phyloP scores from a whole-genome alignment of 2,888 invertebrate species.

The Lasioglossum marginatum region DNA sequence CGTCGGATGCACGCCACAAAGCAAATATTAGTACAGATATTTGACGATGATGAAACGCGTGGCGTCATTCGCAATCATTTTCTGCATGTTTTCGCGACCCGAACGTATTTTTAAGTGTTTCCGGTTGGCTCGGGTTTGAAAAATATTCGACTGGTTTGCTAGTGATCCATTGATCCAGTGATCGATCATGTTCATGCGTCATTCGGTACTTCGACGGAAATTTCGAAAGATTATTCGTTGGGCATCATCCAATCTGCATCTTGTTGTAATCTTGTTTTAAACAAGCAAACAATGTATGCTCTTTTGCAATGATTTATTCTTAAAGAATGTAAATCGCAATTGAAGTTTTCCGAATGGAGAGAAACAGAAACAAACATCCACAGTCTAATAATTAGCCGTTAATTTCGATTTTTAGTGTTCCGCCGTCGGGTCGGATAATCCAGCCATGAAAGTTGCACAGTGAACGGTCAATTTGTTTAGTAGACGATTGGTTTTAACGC shows the following conservation, averaged over 20 bases:
- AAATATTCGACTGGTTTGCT: background rate
- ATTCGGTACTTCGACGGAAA: background rate
- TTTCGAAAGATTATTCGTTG: background rate
- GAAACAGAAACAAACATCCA: background rate
- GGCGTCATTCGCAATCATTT: constrained; percentile 5
- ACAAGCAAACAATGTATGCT: background rate
- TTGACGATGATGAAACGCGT: background rate
- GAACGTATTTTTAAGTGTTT: background rate
- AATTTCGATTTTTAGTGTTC: background rate
- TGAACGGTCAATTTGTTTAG: background rate
- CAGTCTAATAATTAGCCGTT: background rate
- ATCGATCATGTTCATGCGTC: background rate
- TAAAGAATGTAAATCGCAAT: background rate
- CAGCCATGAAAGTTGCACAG: background rate
- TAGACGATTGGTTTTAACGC: background rate
- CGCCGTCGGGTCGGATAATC: background rate
- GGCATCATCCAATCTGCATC: background rate
- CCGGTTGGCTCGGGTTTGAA: background rate
- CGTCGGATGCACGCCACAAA: background rate
- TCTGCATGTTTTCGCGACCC: background rate
- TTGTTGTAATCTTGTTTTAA: background rate
- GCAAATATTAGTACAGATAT: constrained; percentile 32
- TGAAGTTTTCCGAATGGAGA: background rate
- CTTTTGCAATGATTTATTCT: background rate
- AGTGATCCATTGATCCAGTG: background rate